Conservation (phyloP, 2,797 vertebrate genomes). For the Rallus crepitans region DNA sequence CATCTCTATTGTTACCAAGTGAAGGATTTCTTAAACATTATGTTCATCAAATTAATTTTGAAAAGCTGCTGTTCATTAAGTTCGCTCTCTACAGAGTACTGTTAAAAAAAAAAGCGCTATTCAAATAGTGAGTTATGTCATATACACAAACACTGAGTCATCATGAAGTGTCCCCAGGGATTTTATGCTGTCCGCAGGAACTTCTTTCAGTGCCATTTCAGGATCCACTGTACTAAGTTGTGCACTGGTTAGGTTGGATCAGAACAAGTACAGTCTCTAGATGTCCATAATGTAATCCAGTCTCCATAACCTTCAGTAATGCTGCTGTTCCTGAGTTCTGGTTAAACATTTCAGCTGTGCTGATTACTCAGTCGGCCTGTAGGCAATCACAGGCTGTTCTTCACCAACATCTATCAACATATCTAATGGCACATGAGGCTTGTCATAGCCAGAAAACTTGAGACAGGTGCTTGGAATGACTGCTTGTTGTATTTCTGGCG, state of each 20-base stretch:
- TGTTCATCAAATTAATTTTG: neutral
- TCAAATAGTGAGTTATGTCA: neutral
- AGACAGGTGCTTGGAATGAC: neutral
- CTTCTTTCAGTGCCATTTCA: neutral
- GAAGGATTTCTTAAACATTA: neutral
- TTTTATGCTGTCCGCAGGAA: neutral
- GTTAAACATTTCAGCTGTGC: neutral
- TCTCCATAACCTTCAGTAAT: neutral
- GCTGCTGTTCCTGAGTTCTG: neutral
- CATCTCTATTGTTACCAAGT: neutral
- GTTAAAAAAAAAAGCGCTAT: neutral
- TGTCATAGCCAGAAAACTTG: constrained; percentile 79
- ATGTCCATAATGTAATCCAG: neutral
- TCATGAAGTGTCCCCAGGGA: neutral
- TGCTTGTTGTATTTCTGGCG: neutral
- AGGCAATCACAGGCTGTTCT: constrained; percentile 71
- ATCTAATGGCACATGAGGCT: constrained; percentile 76
- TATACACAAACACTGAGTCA: neutral
- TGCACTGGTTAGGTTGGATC: neutral
- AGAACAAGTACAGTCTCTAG: neutral
- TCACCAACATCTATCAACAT: constrained; percentile 51
- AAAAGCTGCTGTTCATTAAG: neutral
- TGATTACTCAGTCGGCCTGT: constrained; percentile 36
- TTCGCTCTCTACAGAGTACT: neutral
- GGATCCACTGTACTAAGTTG: neutral